Conservation (phyloP, 2,113 vertebrate species). For the Pangasianodon gigas region DNA sequence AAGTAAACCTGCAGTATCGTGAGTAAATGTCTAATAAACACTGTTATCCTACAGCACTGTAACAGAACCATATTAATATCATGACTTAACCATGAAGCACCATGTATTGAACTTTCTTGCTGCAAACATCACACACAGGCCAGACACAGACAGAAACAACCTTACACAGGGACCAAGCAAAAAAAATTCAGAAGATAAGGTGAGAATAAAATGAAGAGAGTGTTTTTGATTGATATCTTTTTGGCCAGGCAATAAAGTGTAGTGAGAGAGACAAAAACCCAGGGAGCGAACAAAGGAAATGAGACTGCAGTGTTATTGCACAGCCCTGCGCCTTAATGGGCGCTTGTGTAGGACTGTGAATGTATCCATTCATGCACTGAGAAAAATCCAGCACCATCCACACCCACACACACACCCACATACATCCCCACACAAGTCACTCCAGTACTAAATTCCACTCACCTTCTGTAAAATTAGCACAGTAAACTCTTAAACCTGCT, state of each 20-base stretch:
- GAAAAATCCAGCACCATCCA: conserved; percentile 51
- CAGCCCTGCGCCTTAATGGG: conserved; percentile 9
- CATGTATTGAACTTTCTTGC: not conserved
- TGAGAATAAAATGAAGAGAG: not conserved
- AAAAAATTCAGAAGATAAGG: not conserved
- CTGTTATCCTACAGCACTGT: not conserved
- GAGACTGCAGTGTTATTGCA: conserved; percentile 20
- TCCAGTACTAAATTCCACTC: not conserved
- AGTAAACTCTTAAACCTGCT: not conserved
- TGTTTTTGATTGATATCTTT: not conserved
- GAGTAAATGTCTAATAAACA: not conserved
- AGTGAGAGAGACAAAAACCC: not conserved
- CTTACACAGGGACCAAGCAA: not conserved
- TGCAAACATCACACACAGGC: not conserved
- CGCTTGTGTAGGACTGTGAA: conserved; percentile 53
- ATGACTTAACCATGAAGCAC: not conserved
- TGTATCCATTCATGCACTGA: conserved; percentile 56
- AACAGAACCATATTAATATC: not conserved
- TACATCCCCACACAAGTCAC: conserved; percentile 31
- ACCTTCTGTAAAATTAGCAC: not conserved
- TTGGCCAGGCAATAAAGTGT: not conserved
- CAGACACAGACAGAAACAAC: not conserved
- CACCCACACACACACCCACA: conserved; percentile 13
- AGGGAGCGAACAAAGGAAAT: not conserved
- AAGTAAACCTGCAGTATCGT: not conserved